A percentile compares a stretch with the other conserved stretches of the same genome.
These are phyloP conservation scores for Chaetura pelagica DNA, from an alignment of 2,113 vertebrate genomes.

Conservation along the genomic window DNA sequence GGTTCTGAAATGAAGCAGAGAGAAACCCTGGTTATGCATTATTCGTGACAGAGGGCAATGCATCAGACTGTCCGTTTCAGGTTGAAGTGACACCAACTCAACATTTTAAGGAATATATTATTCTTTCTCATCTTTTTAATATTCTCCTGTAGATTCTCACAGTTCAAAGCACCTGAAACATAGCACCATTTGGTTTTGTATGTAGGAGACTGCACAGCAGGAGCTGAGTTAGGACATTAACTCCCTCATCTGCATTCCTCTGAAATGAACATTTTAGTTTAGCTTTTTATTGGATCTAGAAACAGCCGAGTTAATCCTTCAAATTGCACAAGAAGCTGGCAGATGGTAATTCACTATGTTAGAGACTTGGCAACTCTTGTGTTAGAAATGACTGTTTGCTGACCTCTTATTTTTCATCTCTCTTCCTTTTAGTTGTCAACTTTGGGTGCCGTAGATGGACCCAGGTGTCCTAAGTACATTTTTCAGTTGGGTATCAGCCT, in stretches of 20 bases:
- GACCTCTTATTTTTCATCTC: neutral
- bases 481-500: neutral
- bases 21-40: neutral
- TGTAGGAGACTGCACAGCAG: neutral
- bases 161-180: neutral
- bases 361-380: neutral
- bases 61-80: neutral
- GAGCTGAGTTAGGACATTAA: neutral
- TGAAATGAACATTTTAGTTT: neutral
- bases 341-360: neutral
- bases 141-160: neutral
- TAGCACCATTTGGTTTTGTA: neutral
- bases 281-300: neutral
- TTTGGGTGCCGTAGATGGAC: neutral
- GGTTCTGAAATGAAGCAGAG: conserved; percentile 80
- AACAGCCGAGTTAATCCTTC: neutral
- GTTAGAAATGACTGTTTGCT: neutral
- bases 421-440: neutral
- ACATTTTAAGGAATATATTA: neutral
- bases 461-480: neutral
- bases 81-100: neutral
- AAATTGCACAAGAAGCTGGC: neutral
- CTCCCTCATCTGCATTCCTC: neutral
- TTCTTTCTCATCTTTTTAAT: neutral
- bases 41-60: neutral